A percentile compares a stretch with the other conserved stretches of the same genome.
Conservation (phyloP, 2,113 vertebrate species). For the Syngnathus floridae region DNA sequence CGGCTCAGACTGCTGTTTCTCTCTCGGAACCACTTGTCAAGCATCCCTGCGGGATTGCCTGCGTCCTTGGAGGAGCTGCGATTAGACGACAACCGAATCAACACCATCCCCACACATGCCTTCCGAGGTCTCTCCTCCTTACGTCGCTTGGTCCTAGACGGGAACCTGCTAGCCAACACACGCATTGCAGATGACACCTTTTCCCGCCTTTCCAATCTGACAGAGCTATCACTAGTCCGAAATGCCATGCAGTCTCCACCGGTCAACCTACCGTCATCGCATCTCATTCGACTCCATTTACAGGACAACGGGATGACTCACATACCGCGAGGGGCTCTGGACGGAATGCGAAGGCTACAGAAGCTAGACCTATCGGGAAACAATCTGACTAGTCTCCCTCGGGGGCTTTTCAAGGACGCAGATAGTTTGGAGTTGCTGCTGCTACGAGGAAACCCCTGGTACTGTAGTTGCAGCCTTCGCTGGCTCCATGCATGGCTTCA, state of each 20-base stretch:
- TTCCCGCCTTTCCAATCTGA: slow-evolving; percentile 85
- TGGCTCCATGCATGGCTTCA: slow-evolving; percentile 90
- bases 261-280: slow-evolving; percentile 78
- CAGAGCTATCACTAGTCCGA: slow-evolving; percentile 87
- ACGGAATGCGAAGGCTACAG: slow-evolving; percentile 79
- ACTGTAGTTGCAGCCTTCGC: slow-evolving; percentile 86
- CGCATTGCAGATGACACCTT: slow-evolving; percentile 94
- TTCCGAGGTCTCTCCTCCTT: slow-evolving; percentile 83
- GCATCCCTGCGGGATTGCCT: slow-evolving; percentile 85
- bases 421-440: slow-evolving; percentile 82
- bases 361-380: slow-evolving; percentile 87
- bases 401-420: slow-evolving; percentile 83
- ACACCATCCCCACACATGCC: slow-evolving; percentile 86
- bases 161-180: slow-evolving; percentile 90
- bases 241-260: slow-evolving; percentile 86
- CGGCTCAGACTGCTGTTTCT: slow-evolving; percentile 82
- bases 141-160: slow-evolving; percentile 85
- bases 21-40: slow-evolving; percentile 89
- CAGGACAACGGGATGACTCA: slow-evolving; percentile 93
- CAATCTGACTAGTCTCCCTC: slow-evolving; percentile 85
- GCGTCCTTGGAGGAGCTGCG: slow-evolving; percentile 86
- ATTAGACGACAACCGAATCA: slow-evolving; percentile 91
- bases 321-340: slow-evolving; percentile 77
- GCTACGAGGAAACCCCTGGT: slow-evolving; percentile 88
- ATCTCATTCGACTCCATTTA: slow-evolving; percentile 82